Base-by-base conservation (phyloP, 2,888 invertebrate species). In the Brachyopa scutellaris region DNA sequence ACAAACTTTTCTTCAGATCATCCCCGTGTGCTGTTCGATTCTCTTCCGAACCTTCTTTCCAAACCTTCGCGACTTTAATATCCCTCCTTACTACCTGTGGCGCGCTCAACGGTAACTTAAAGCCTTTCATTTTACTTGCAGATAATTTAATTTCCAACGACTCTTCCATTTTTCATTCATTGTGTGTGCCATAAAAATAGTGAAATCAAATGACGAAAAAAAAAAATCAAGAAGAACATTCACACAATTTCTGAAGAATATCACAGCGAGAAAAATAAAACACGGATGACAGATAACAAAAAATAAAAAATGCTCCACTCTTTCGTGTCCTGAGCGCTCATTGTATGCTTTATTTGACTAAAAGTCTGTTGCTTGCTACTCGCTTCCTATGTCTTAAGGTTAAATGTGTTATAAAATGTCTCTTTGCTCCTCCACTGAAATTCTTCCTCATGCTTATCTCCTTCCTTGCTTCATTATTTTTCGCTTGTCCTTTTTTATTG, bases 401-500 rank as follows among this genome's bases (percentile, higher is more conserved):
- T 77, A 77, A 82, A 82, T 53, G 82, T 77, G 70, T 82, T 82
- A 66, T 77, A 82, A 82, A 82, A 72, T 66, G 49, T 57, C 57
- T 31, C 57, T 8, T 38, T 31, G 5, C 23, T 2, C 45, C 15
- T n/a, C 51, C 8, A 15, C 45, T 42, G 64, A 64, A 64, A 70
- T 80, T 61, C 61, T 72, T 66, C 53, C 38, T 26, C 66, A 61
- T 51, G 69, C 51, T 62, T 70, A 64, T 64, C 76, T 70, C 76
- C 59, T 31, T 61, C 55, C 51, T 55, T 76, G 70, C 66, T 77
- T 77, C 64, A 82, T 82, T 82, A 77, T 82, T 66, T 77, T 66
- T 66, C 69, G 70, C 69, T 76, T 76, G 69, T 82, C 69, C 77
- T 70, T 77, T 77, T 82, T 77, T 80, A 74, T 82, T 82, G 77